These are phyloP conservation scores for Onychomys arenicola DNA, from an alignment of 2,797 vertebrate genomes.

Conservation along the genomic window DNA sequence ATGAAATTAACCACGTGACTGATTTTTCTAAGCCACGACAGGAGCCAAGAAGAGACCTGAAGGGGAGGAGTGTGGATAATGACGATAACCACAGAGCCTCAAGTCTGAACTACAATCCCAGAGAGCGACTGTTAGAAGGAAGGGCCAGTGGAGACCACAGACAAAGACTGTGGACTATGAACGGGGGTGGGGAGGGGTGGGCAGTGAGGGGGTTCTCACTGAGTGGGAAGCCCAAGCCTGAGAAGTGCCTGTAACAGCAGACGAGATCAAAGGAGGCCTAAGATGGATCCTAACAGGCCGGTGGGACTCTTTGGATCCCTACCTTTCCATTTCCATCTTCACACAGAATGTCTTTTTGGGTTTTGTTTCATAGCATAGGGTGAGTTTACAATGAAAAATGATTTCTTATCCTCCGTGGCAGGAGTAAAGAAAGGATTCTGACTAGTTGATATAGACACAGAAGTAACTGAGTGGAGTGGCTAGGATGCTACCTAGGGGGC, in stretches of 20 bases:
- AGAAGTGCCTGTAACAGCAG: neutral
- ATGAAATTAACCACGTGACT: neutral
- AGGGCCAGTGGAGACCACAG: neutral
- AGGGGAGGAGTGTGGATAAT: neutral
- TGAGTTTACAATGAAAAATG: neutral
- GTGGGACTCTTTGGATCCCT: neutral
- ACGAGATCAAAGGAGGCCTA: neutral
- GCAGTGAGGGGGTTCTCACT: rapidly evolving
- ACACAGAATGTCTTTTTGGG: neutral
- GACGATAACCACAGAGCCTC: neutral
- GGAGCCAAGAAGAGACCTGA: neutral
- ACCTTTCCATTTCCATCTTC: neutral
- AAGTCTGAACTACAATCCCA: neutral
- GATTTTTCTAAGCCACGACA: neutral
- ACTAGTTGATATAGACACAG: neutral
- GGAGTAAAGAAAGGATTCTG: neutral
- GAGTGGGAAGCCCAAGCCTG: neutral
- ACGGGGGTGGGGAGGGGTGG: neutral
- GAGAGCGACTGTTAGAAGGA: neutral
- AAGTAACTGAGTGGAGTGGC: neutral
- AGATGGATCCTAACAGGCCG: neutral
- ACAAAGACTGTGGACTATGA: neutral
- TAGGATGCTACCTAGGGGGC: neutral
- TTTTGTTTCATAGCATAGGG: neutral
- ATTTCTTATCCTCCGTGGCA: neutral